Conservation (phyloP, 2,888 invertebrate genomes). For the Cerastis leucographa region DNA sequence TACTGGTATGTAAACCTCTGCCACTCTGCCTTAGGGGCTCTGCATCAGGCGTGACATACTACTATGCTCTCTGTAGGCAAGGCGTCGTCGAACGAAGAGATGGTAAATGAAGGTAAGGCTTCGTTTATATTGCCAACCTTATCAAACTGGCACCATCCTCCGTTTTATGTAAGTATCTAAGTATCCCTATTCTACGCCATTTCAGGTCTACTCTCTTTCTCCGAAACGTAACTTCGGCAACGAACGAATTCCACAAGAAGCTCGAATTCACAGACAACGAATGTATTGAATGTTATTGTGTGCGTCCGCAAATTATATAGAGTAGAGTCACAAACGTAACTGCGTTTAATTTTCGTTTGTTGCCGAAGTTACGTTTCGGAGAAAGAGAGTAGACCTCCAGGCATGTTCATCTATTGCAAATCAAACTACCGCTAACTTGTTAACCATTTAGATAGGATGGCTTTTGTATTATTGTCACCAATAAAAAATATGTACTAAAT, state of each 20-base stretch:
- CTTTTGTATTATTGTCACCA: conserved; percentile 52
- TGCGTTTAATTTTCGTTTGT: too few species aligned
- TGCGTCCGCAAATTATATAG: too few species aligned
- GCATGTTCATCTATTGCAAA: neutral
- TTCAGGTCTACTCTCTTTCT: too few species aligned
- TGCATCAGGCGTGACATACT: neutral
- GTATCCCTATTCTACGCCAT: neutral
- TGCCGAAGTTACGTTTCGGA: too few species aligned
- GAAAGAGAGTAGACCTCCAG: too few species aligned
- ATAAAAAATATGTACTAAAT: conserved; percentile 50
- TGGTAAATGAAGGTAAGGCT: neutral
- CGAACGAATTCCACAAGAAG: too few species aligned
- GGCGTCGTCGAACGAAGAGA: neutral
- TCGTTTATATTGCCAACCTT: neutral
- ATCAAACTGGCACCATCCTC: neutral
- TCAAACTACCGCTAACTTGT: neutral
- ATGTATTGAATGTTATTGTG: too few species aligned
- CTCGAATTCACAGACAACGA: too few species aligned
- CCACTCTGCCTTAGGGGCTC: too few species aligned
- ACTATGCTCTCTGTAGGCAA: neutral
- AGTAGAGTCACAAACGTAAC: too few species aligned
- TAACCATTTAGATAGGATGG: conserved; percentile 2
- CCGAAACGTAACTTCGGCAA: too few species aligned
- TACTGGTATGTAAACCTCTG: neutral
- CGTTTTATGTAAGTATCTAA: neutral